These are phyloP conservation scores for Phalacrocorax aristotelis DNA, from an alignment of 2,113 vertebrate genomes.

Conservation along the genomic window DNA sequence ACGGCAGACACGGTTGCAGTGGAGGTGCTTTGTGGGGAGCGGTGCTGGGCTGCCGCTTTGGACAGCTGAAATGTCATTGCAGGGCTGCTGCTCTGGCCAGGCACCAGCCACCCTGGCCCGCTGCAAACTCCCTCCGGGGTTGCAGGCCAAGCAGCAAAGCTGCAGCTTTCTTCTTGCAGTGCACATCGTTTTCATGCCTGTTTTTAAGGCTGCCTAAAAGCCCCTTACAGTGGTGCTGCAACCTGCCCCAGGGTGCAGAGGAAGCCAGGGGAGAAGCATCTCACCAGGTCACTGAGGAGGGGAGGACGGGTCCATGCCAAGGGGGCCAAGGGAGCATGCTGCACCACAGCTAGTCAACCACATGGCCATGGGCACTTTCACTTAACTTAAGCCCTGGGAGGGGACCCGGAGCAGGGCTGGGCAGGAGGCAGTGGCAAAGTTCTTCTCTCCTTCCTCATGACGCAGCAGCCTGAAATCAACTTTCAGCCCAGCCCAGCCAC, in stretches of 20 bases:
- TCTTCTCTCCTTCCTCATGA: background rate
- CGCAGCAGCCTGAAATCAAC: background rate
- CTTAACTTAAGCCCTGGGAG: background rate
- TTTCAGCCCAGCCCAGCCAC: conserved; percentile 13
- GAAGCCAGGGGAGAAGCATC: background rate
- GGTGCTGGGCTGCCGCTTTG: background rate
- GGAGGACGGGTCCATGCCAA: too few species aligned
- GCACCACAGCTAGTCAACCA: background rate
- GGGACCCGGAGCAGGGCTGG: background rate
- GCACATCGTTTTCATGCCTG: background rate
- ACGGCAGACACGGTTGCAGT: background rate
- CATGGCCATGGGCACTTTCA: too few species aligned
- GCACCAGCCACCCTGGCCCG: background rate
- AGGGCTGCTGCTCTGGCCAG: background rate
- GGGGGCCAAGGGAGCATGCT: background rate
- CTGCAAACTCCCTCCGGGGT: background rate
- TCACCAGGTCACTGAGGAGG: background rate
- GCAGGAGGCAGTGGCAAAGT: background rate
- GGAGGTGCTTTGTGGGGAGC: background rate
- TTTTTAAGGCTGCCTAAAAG: background rate
- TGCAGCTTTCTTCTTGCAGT: background rate
- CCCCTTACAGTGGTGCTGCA: accelerated
- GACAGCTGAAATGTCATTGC: background rate
- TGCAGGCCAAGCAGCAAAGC: background rate
- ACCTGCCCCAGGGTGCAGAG: background rate